A percentile compares a stretch with the other conserved stretches of the same genome.
Evolutionary conservation across 2,797 vertebrate genomes (phyloP).

Genomic region (Lacerta bilineata): DNA sequence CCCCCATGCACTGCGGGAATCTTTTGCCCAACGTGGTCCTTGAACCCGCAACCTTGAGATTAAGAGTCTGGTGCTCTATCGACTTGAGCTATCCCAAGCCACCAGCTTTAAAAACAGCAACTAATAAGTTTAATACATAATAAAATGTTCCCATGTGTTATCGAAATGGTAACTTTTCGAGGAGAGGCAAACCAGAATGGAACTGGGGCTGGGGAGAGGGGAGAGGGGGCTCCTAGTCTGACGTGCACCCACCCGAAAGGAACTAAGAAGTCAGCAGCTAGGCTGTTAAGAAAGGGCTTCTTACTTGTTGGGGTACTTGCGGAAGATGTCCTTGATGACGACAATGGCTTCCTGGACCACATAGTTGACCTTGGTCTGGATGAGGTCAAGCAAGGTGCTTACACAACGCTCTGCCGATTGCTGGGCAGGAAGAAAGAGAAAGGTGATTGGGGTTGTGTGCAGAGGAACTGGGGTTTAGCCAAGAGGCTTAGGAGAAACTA

Average conservation of each 20-base stretch:
- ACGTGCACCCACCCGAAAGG: no score
- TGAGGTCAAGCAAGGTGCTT: conserved; percentile 95
- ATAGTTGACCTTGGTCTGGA: conserved; percentile 98
- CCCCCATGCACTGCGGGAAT: no score
- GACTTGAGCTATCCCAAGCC: no score
- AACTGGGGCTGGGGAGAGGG: no score
- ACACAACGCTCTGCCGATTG: conserved; percentile 97
- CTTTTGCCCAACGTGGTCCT: no score
- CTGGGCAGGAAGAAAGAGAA: conserved; percentile 71
- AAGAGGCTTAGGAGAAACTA: rapidly evolving
- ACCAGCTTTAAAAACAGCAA: no score
- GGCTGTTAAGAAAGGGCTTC: conserved; percentile 54
- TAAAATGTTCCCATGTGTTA: no score
- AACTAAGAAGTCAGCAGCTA: neutral
- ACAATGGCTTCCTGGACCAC: conserved; percentile 98
- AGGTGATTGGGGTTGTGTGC: rapidly evolving
- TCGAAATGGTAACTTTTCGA: neutral
- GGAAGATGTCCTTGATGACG: conserved; percentile 98
- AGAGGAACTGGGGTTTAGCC: conserved; percentile 6
- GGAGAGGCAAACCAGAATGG: neutral
- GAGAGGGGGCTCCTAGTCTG: neutral
- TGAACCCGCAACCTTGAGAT: no score
- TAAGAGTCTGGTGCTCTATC: no score
- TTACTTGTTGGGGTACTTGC: conserved; percentile 99
- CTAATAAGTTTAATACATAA: no score